Conservation (phyloP, 1,140 invertebrate genomes). For the Homalodisca vitripennis region DNA sequence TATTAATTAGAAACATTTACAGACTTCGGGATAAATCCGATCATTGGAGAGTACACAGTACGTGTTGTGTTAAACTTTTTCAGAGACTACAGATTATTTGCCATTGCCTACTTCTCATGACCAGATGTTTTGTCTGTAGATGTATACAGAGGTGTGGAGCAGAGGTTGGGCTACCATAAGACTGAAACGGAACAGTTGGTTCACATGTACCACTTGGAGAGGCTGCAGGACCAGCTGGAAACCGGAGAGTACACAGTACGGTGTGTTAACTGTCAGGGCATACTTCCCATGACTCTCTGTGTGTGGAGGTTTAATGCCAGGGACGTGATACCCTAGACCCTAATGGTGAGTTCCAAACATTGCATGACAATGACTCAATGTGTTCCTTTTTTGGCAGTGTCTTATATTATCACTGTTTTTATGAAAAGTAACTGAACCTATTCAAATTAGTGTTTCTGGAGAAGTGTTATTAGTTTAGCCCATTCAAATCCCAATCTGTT, state of each 20-base stretch:
- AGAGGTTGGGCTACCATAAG: constrained; percentile 78
- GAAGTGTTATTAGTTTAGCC: too few relatives aligned
- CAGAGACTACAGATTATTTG: too few relatives aligned
- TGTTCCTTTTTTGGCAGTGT: too few relatives aligned
- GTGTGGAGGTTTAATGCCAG: constrained; percentile 87
- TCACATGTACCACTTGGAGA: constrained; percentile 80
- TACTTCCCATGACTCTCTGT: constrained; percentile 89
- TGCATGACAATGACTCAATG: too few relatives aligned
- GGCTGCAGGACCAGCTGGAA: constrained; percentile 68
- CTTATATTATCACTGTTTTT: too few relatives aligned
- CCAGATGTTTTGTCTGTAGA: constrained; percentile 41
- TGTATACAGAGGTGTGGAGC: constrained; percentile 69
- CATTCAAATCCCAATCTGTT: too few relatives aligned
- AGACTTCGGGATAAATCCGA: too few relatives aligned
- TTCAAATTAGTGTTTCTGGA: too few relatives aligned
- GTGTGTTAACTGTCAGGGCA: constrained; percentile 65
- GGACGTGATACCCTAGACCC: constrained; percentile 92
- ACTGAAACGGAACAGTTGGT: constrained; percentile 81
- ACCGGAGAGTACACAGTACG: constrained; percentile 53
- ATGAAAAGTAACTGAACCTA: too few relatives aligned
- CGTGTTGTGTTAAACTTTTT: too few relatives aligned
- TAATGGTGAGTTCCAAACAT: constrained; percentile 63
- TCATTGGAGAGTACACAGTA: too few relatives aligned
- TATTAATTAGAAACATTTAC: too few relatives aligned
- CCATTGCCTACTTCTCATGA: not conserved